Evolutionary conservation across 2,113 vertebrate genomes (phyloP).

Genomic region (Megaceryle torquata): DNA sequence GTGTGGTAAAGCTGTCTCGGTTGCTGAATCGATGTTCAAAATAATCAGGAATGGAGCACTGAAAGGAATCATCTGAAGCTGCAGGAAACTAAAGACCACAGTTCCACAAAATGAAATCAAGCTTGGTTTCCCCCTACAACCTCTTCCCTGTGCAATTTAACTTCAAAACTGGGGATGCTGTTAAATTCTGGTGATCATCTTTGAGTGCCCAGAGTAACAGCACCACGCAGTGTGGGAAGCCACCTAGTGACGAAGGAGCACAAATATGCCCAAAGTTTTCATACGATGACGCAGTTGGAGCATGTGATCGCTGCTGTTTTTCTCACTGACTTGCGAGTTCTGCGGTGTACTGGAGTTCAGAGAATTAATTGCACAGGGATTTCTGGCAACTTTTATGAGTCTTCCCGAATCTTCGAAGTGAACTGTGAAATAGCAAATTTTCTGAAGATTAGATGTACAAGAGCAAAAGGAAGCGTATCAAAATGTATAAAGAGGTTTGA

Average conservation of each 20-base stretch:
- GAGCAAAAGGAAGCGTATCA: neutral
- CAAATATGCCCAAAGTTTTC: constrained; percentile 34
- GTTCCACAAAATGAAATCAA: neutral
- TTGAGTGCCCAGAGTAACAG: neutral
- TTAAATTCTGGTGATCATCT: neutral
- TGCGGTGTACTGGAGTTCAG: neutral
- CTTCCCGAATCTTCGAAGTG: neutral
- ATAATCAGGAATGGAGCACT: neutral
- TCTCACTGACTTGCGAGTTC: neutral
- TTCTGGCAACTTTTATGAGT: neutral
- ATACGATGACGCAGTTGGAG: constrained; percentile 36
- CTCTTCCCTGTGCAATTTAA: neutral
- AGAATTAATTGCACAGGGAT: neutral
- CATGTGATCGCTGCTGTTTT: constrained; percentile 28
- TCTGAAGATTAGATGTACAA: neutral
- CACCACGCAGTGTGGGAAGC: constrained; percentile 36
- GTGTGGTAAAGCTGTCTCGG: neutral
- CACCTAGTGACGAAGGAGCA: constrained; percentile 39
- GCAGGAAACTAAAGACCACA: neutral
- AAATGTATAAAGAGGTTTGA: neutral
- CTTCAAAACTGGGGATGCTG: neutral
- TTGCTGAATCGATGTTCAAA: neutral
- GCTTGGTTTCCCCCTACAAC: no score
- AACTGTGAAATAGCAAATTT: neutral
- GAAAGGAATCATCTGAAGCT: neutral